A percentile compares a stretch with the other conserved stretches of the same genome.
Conservation (phyloP, 2,113 vertebrate genomes). For the Bucco capensis region DNA sequence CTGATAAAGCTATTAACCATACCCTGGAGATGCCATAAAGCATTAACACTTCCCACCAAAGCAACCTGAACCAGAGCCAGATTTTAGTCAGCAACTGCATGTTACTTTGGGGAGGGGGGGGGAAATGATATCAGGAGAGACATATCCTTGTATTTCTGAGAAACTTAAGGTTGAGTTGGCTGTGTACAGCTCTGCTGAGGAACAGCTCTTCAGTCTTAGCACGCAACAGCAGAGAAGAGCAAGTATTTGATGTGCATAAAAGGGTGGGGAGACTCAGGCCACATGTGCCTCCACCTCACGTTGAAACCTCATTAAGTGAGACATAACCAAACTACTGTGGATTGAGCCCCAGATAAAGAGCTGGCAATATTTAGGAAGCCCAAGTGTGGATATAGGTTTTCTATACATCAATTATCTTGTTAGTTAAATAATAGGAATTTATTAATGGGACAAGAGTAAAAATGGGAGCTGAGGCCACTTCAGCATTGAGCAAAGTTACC, state of each 20-base stretch:
- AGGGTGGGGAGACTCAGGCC: not conserved
- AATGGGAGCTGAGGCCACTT: not conserved
- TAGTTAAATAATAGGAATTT: not conserved
- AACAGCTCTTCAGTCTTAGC: not conserved
- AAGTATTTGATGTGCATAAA: fast-evolving
- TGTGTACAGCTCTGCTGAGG: not conserved
- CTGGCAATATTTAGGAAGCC: not conserved
- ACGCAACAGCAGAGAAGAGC: fast-evolving
- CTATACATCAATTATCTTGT: not conserved
- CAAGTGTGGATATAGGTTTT: not conserved
- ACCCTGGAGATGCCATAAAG: not conserved
- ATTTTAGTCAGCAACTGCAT: not conserved
- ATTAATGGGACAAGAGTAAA: not conserved
- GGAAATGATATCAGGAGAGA: not conserved
- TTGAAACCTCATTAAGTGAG: not conserved
- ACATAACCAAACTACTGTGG: not conserved
- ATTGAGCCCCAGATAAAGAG: not conserved
- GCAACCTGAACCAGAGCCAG: not conserved
- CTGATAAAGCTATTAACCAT: slow-evolving; percentile 25
- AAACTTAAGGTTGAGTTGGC: not conserved
- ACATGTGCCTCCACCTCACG: not conserved
- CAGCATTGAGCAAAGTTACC: not conserved
- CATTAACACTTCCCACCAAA: slow-evolving; percentile 3
- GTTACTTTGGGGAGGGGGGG: fast-evolving
- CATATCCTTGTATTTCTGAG: not conserved